These are phyloP conservation scores for Gymnopithys bicolor DNA, from an alignment of 2,797 vertebrate genomes.

Conservation along the genomic window DNA sequence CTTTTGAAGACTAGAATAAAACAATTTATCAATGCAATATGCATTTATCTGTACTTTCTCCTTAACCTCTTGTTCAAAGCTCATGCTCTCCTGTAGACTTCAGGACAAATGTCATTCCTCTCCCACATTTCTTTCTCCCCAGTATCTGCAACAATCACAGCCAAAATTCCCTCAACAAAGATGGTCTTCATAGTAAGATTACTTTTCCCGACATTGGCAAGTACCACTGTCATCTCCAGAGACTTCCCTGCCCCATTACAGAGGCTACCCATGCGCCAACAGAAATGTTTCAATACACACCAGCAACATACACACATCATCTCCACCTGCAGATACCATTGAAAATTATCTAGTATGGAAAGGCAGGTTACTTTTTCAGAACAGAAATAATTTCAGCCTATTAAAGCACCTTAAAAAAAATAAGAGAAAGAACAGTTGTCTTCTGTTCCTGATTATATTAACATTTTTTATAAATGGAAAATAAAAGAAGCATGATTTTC, in stretches of 20 bases:
- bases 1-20: conserved; percentile 60
- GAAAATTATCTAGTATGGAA: background rate
- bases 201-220: background rate
- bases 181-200: background rate
- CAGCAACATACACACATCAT: background rate
- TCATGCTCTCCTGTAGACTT: conserved; percentile 23
- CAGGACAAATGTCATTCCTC: background rate
- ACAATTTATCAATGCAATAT: conserved; percentile 57
- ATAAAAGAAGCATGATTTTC: conserved; percentile 69
- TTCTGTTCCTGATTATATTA: conserved; percentile 66
- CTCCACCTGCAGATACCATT: background rate
- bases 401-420: background rate
- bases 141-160: background rate
- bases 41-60: conserved; percentile 19
- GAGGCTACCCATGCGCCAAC: background rate
- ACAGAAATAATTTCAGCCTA: conserved; percentile 20
- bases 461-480: conserved; percentile 70
- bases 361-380: conserved; percentile 13
- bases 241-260: background rate
- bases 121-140: background rate
- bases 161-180: background rate
- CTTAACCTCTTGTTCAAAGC: conserved; percentile 52
- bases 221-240: conserved; percentile 1
- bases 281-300: background rate
- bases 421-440: conserved; percentile 43